Evolutionary conservation across 2,888 invertebrate genomes (phyloP).

Genomic region (Bombylius discolor): DNA sequence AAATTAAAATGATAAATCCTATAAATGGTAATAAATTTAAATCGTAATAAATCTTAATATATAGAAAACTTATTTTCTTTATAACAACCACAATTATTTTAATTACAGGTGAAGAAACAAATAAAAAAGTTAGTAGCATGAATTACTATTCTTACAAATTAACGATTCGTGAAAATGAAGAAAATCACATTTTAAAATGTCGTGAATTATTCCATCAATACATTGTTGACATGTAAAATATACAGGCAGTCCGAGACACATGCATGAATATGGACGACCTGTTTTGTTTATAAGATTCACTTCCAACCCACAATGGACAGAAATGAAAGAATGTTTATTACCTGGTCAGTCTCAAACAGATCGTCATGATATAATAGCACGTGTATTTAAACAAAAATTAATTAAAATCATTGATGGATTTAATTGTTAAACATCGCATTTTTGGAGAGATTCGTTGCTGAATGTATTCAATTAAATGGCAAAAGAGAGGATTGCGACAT

Average conservation of each 20-base stretch:
- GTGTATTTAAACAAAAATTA: constrained; percentile 15
- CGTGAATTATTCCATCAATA: constrained; percentile 5
- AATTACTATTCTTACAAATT: constrained; percentile 9
- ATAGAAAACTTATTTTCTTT: fast-evolving
- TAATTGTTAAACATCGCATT: constrained; percentile 4
- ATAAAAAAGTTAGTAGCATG: constrained; percentile 6
- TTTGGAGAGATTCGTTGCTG: constrained; percentile 20
- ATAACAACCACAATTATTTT: too few relatives aligned
- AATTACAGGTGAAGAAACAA: neutral
- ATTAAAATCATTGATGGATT: constrained; percentile 9
- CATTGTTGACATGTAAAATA: neutral
- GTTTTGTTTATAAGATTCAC: neutral
- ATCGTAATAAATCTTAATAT: neutral
- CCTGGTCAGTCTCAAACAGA: constrained; percentile 19
- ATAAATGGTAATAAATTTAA: neutral
- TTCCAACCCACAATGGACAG: constrained; percentile 10
- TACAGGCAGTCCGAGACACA: constrained; percentile 9
- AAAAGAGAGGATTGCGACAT: constrained; percentile 16
- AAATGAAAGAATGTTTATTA: constrained; percentile 10
- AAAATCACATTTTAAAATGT: constrained; percentile 9
- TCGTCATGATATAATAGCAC: constrained; percentile 16
- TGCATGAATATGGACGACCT: constrained; percentile 15
- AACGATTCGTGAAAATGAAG: constrained; percentile 8
- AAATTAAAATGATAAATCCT: constrained; percentile 4
- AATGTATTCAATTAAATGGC: constrained; percentile 20